A percentile compares a stretch with the other conserved stretches of the same genome.
Evolutionary conservation across 1,140 invertebrate species (phyloP).

Genomic region (Lordiphosa clarofinis): DNA sequence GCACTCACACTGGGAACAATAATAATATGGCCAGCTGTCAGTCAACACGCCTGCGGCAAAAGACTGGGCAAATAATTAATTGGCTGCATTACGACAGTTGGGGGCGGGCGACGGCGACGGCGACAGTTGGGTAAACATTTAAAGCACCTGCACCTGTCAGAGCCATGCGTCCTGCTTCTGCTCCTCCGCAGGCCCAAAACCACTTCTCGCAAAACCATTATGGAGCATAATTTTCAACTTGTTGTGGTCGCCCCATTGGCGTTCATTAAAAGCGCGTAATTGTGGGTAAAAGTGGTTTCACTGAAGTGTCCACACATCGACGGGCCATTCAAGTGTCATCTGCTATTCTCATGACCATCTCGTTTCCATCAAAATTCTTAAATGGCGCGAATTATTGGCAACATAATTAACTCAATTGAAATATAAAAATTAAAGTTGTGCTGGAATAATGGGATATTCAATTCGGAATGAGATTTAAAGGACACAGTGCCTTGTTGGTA

Average conservation of each 20-base stretch:
- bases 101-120: no score
- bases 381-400: no score
- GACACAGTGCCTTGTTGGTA: no score
- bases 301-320: slow-evolving; percentile 16
- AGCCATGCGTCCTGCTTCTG: slow-evolving; percentile 27
- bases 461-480: no score
- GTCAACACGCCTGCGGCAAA: slow-evolving; percentile 53
- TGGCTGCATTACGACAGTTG: slow-evolving; percentile 57
- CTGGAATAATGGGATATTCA: no score
- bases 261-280: slow-evolving; percentile 72
- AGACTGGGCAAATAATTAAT: slow-evolving; percentile 63
- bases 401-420: no score
- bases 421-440: no score
- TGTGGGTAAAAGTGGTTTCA: slow-evolving; percentile 60
- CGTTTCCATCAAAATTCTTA: no score
- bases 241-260: slow-evolving; percentile 64
- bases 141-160: slow-evolving; percentile 55
- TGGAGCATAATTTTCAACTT: slow-evolving; percentile 72
- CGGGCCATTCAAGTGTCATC: slow-evolving; percentile 2
- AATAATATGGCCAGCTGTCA: slow-evolving; percentile 67
- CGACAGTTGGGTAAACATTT: slow-evolving; percentile 38
- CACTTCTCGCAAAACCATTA: slow-evolving; percentile 29
- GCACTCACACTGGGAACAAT: slow-evolving; percentile 49
- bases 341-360: no score
- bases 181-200: slow-evolving; percentile 5